Percentiles rank a stretch among this genome's conserved stretches.
Conservation (phyloP, 2,113 vertebrate species). For the Elanus axillaris region DNA sequence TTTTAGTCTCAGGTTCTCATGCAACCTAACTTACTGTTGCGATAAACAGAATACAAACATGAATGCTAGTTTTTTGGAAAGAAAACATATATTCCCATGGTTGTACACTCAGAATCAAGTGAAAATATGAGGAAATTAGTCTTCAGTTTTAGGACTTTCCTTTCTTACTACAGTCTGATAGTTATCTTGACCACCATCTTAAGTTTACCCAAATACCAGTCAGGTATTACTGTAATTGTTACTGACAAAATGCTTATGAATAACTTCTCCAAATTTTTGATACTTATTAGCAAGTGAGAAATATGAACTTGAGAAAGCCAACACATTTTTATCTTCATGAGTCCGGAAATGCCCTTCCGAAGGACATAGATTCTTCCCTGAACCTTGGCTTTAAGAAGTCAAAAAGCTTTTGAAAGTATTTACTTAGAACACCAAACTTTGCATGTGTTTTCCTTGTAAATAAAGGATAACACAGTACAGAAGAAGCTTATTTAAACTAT, state of each 20-base stretch:
- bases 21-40: neutral
- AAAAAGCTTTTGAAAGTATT: neutral
- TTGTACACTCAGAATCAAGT: neutral
- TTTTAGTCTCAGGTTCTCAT: neutral
- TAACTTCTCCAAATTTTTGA: neutral
- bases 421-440: conserved; percentile 22
- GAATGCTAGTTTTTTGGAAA: neutral
- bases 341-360: neutral
- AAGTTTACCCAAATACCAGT: neutral
- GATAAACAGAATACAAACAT: neutral
- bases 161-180: neutral
- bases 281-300: neutral
- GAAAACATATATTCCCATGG: neutral
- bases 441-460: conserved; percentile 51
- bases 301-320: neutral
- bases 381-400: neutral
- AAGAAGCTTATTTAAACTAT: conserved; percentile 61
- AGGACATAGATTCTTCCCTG: neutral
- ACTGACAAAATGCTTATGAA: neutral
- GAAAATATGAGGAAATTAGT: neutral
- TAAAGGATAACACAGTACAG: conserved; percentile 37
- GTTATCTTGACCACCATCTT: neutral
- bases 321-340: neutral
- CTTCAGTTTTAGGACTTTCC: neutral
- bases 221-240: neutral